Evolutionary conservation across 30 jellyfish, hydroid and myxozoan genomes (phyloP).

Genomic region (Rhopilema esculentum): DNA sequence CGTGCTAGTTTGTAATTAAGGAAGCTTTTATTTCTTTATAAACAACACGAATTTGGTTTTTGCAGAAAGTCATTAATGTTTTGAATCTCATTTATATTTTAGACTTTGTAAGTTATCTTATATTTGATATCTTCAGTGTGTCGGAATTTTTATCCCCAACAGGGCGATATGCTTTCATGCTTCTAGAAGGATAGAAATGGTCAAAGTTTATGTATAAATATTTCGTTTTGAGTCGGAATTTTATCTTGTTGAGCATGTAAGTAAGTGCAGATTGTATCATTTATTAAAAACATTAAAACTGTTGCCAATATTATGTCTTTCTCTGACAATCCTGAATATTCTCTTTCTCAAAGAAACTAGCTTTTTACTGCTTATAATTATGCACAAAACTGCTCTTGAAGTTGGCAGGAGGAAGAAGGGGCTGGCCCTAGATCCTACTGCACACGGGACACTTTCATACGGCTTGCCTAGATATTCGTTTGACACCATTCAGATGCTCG

Average conservation of each 20-base stretch:
- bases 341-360: no score
- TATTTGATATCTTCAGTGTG: neutral
- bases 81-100: neutral
- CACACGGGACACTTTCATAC: no score
- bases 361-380: no score
- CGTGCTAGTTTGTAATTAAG: no score
- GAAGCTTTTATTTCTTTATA: no score
- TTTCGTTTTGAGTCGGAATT: neutral
- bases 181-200: neutral
- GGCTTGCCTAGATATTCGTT: no score
- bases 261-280: neutral
- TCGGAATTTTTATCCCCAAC: neutral
- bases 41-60: neutral
- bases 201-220: neutral
- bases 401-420: no score
- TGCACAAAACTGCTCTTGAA: no score
- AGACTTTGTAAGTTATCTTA: neutral
- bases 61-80: neutral
- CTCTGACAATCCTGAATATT: neutral
- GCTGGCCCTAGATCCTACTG: no score
- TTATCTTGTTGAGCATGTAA: neutral
- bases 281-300: neutral
- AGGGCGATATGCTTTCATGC: neutral
- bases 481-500: no score
- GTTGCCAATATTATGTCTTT: neutral